Evolutionary conservation across 2,113 vertebrate species (phyloP).

Genomic region (Corythoichthys intestinalis): DNA sequence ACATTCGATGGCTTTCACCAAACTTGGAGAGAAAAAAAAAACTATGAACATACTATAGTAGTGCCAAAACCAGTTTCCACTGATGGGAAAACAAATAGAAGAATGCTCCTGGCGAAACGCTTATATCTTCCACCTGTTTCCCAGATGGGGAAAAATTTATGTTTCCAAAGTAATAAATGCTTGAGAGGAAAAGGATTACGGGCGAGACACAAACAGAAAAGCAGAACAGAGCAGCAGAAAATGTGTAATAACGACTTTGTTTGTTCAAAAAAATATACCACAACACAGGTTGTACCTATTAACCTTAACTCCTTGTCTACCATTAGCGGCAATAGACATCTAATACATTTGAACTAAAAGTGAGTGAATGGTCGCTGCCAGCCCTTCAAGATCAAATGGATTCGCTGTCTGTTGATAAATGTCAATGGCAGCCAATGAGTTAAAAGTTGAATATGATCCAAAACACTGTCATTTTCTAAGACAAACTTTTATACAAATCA

Average conservation of each 20-base stretch:
- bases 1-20: background rate
- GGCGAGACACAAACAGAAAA: background rate
- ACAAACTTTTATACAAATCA: no score
- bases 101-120: slow-evolving; percentile 10
- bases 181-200: slow-evolving; percentile 2
- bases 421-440: no score
- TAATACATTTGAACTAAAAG: no score
- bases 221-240: background rate
- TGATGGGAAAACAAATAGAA: slow-evolving; percentile 3
- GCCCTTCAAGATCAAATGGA: no score
- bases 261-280: background rate
- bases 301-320: no score
- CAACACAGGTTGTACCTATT: no score
- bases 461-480: no score
- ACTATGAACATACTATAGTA: background rate
- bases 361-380: no score
- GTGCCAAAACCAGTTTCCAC: slow-evolving; percentile 8
- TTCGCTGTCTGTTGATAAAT: no score
- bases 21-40: background rate
- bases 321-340: no score
- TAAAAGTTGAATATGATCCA: no score
- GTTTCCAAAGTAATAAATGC: slow-evolving; percentile 8
- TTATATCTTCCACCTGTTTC: slow-evolving; percentile 8
- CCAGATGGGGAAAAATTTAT: slow-evolving; percentile 5
- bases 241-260: background rate